A percentile compares a stretch with the other conserved stretches of the same genome.
Conservation (phyloP, 2,797 vertebrate genomes). For the Chiroxiphia lanceolata region DNA sequence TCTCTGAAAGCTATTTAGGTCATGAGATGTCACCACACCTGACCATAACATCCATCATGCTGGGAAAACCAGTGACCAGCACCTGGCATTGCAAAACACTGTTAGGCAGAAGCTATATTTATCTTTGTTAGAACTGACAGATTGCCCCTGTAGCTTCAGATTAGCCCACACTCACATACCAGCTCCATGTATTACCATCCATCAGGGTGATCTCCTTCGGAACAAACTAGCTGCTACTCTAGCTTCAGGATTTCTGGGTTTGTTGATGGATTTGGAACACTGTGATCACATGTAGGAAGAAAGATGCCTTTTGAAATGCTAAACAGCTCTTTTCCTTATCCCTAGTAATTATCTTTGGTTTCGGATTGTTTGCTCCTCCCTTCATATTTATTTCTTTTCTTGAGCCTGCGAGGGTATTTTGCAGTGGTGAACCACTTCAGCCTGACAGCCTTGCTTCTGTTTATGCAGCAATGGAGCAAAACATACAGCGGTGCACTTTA, state of each 20-base stretch:
- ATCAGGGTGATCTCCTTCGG: constrained; percentile 46
- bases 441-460: neutral
- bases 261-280: neutral
- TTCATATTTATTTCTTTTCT: neutral
- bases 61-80: constrained; percentile 55
- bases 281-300: neutral
- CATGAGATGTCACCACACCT: constrained; percentile 68
- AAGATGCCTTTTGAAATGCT: constrained; percentile 42
- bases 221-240: constrained; percentile 24
- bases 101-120: constrained; percentile 56
- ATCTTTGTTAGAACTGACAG: constrained; percentile 72
- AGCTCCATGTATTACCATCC: constrained; percentile 43
- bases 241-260: constrained; percentile 4
- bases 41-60: constrained; percentile 75
- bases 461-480: neutral
- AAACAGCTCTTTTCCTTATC: constrained; percentile 26
- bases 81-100: constrained; percentile 50
- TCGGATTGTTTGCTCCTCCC: neutral
- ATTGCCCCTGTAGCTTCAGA: constrained; percentile 38
- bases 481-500: neutral
- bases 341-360: neutral
- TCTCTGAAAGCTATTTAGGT: constrained; percentile 65
- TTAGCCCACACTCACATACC: constrained; percentile 27
- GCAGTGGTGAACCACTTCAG: neutral
- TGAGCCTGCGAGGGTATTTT: neutral